A percentile compares a stretch with the other conserved stretches of the same genome.
These are phyloP conservation scores for Pseudococcus longispinus DNA, from an alignment of 2,888 invertebrate species.

Conservation along the genomic window DNA sequence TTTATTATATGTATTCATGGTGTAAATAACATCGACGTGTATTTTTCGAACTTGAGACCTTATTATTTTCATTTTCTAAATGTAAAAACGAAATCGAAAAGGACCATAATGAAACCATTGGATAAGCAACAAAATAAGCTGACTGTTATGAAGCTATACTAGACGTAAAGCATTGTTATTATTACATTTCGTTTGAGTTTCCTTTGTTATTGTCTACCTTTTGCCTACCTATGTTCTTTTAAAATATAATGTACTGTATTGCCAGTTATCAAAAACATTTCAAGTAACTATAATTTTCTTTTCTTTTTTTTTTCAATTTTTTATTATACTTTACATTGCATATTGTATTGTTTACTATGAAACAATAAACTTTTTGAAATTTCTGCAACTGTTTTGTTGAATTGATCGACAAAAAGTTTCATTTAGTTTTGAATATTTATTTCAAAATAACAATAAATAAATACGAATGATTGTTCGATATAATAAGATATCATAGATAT, in stretches of 20 bases:
- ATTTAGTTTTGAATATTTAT: not conserved
- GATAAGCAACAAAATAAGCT: not conserved
- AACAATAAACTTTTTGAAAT: slow-evolving; percentile 48
- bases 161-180: not conserved
- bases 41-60: not conserved
- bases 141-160: not conserved
- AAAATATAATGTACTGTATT: not conserved
- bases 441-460: not conserved
- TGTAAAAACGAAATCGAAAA: not conserved
- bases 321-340: slow-evolving; percentile 53
- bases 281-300: slow-evolving; percentile 16
- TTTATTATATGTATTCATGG: not conserved
- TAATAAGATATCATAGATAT: no score
- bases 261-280: slow-evolving; percentile 29
- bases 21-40: not conserved
- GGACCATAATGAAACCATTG: not conserved
- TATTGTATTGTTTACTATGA: slow-evolving; percentile 52
- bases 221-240: slow-evolving; percentile 30
- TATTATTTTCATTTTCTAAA: not conserved
- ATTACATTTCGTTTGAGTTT: not conserved
- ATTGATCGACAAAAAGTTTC: not conserved
- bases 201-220: not conserved
- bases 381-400: not conserved
- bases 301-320: slow-evolving; percentile 49
- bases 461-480: not conserved